Base-by-base conservation (phyloP, 2,888 invertebrate species). In the Rhagonycha lutea region DNA sequence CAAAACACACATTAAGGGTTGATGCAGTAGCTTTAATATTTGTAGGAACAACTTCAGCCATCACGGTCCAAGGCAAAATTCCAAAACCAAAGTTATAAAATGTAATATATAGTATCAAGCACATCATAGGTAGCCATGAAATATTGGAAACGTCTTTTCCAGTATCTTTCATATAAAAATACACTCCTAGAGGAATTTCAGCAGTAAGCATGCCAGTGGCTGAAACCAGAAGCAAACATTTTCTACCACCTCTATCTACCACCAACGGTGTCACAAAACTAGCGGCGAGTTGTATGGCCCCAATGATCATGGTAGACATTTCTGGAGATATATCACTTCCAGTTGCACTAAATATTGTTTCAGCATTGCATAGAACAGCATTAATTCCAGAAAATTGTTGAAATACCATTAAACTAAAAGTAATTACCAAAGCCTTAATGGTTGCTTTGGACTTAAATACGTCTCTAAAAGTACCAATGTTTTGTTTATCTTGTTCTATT, bases 401-500 rank as follows among this genome's bases (percentile, higher is more conserved):
- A 11, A 32, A 3, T 32, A 0, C 1, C 11, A 32, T 3, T 4
- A 32, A 32, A 12, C 12, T 32, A 0, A 4, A 11, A 0, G 29
- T 32, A 32, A 32, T 32, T 0, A 32, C 11, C 0, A 32, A 4
- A 32, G 29, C 29, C 11, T 32, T 32, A 32, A 32, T 4, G 4
- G 5, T 3, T 3, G 4, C 2, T 76, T 92, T 91, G 1, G 92
- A 91, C 82, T 89, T 87, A 70, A 85, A 84, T 10, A 88, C 18
- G 2, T 18, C 18, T 18, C 2, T 18, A 84, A 75, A 87, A 87
- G 32, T 82, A 77, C 68, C 87, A 83, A 4, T 86, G 85, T 62
- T 86, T 73, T 87, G 89, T 76, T 87, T 88, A n/a, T 84, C 85
- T 69, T 83, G 86, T 61, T 83, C 84, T 77, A 90, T 89, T 11